Base-by-base conservation (phyloP, 2,797 vertebrate species). In the Xenentodon cancila region DNA sequence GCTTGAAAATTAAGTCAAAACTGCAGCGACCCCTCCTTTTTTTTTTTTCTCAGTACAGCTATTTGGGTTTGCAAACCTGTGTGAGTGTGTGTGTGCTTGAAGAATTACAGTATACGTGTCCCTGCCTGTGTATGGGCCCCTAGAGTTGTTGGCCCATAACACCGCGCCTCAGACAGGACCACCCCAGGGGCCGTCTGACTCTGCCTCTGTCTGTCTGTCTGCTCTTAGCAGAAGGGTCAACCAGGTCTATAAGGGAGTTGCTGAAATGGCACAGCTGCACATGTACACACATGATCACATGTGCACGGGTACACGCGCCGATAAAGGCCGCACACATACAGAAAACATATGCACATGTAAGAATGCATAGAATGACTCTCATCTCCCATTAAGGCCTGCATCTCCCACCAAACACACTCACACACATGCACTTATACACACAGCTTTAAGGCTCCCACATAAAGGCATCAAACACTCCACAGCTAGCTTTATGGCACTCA, bases 401-500 rank as follows among this genome's bases (percentile, higher is more conserved):
- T 84, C 77, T 87, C 75, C 71, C 74, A 78, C 79, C 70, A 54
- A 79, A 74, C 63, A 53, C 73, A 56, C 68, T 43, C 69, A 37
- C 9, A 44, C 71, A 51, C 73, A 70, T 50, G 46, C 80, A 64
- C 74, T 27, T 30, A 75, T 70, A 70, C 79, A 69, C 88, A 73
- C 67, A 59, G 73, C 84, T 92, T 93, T 92, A 93, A 89, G 86
- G 88, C 82, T 94, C 92, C 92, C 92, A 94, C 92, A 94, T 93
- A 90, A 93, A 93, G 91, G 92, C 93, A 91, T 93, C 92, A 92
- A 93, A 93, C 91, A 86, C 86, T 92, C 89, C 90, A 87, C 90
- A 92, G 90, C 88, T 84, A 87, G 85, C 91, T 94, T 94, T 93
- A 94, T 93, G 92, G 91, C 89, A 88, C 89, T 94, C 93, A 93